Evolutionary conservation across 2,113 vertebrate genomes (phyloP), one percentile per base, ranked within the genome.

Genomic region (Aegithalos caudatus): DNA sequence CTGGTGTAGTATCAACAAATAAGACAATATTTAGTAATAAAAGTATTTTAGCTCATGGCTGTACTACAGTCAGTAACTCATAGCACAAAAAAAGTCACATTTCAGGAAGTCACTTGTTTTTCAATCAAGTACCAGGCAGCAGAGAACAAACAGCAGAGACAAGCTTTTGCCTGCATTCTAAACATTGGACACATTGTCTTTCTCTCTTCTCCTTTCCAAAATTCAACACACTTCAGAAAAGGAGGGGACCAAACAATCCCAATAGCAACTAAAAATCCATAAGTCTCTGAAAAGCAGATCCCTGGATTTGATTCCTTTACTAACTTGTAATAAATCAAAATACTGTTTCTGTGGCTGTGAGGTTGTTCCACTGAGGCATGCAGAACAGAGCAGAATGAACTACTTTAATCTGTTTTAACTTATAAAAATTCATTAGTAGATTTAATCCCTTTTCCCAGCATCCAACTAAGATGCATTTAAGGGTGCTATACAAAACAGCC

Each of bases 341-440:
- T 11, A 38, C 16, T 65, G 16, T 51, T 84, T 74, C 72, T 89
- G 61, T 35, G 48, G 38, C 77, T 70, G 17, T 60, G 40, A 81
- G 24, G 65, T 51, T 76, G 44, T 76, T 90, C 40, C 66, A 78
- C 70, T 48, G n/a, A 93, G 66, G 60, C 40, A 71, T 11, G 27
- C 23, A 84, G 31, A 90, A 88, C 33, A 80, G 28, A 86, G 17
- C 22, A 76, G 62, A 95, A 88, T 27, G 18, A 58, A 82, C 51
- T 77, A 64, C 19, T 92, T 92, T 42, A 72, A 89, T 83, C 70
- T 70, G 69, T 42, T 94, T 83, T 77, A 67, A 62, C 67, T 88
- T 89, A 45, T 42, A 91, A 91, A 88, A 91, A 86, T 50, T 88
- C 72, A 84, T 78, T 73, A 88, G 86, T 57, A 91, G 58, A 86